Percentiles rank a stretch among this genome's conserved stretches.
phyloP scores from a whole-genome alignment of 2,888 invertebrate genomes.

The Gymnosoma rotundatum region DNA sequence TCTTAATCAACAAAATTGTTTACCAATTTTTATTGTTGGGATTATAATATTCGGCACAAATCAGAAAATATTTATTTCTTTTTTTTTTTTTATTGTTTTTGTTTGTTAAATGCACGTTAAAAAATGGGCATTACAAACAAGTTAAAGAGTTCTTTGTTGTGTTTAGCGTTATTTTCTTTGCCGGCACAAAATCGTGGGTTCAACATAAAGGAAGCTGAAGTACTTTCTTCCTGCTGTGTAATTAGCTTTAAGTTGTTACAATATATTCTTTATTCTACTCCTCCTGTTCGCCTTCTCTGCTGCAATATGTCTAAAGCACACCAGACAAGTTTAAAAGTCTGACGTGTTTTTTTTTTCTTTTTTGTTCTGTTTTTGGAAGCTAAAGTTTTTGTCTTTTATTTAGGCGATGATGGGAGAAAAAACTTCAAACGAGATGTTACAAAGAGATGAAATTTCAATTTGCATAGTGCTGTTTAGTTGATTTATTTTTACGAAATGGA shows the following conservation, averaged over 20 bases:
- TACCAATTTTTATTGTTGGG: background rate
- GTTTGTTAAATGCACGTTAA: conserved; percentile 32
- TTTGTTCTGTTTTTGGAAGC: conserved; percentile 17
- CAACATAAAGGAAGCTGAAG: conserved; percentile 59
- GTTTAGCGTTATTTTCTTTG: conserved; percentile 47
- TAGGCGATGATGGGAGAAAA: conserved; percentile 43
- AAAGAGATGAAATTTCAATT: conserved; percentile 58
- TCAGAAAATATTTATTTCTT: background rate
- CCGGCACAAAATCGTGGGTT: conserved; percentile 56
- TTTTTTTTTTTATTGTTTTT: background rate
- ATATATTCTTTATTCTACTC: conserved; percentile 31
- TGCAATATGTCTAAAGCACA: conserved; percentile 41
- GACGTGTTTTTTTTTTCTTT: background rate
- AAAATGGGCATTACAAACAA: conserved; percentile 55
- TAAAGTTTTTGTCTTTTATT: conserved; percentile 38
- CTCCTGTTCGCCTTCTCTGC: conserved; percentile 13
- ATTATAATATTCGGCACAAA: background rate
- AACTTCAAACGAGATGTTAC: conserved; percentile 49
- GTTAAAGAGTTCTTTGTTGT: conserved; percentile 63
- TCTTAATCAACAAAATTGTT: no score
- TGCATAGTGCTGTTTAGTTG: conserved; percentile 51
- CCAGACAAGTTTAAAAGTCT: conserved; percentile 62
- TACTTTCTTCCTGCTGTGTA: conserved; percentile 70
- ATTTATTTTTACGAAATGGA: conserved; percentile 22
- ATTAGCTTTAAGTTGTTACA: conserved; percentile 69